phyloP scores from a whole-genome alignment of 2,797 vertebrate species.

The Triplophysa yarkandensis region DNA sequence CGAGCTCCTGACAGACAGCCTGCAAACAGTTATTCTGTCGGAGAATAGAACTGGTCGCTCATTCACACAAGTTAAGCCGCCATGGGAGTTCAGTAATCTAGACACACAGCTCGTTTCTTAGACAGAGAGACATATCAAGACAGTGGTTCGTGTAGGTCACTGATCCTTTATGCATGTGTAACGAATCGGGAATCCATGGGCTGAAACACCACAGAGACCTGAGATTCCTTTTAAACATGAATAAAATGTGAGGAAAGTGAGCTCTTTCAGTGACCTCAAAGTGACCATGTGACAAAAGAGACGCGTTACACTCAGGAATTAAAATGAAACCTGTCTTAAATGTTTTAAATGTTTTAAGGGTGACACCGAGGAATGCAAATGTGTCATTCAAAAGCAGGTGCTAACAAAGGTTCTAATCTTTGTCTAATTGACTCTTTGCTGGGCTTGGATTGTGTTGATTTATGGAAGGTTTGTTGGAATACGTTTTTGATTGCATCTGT shows the following conservation, averaged over 20 bases:
- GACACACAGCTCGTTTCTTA: background rate
- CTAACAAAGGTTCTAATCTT: background rate
- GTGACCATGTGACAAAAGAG: background rate
- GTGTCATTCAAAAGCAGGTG: background rate
- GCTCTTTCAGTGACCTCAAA: constrained; percentile 3
- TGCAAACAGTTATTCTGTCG: background rate
- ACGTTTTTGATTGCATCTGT: background rate
- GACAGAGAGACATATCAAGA: constrained; percentile 39
- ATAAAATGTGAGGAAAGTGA: constrained; percentile 9
- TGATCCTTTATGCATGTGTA: constrained; percentile 27
- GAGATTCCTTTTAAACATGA: constrained; percentile 7
- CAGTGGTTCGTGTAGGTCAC: constrained; percentile 72
- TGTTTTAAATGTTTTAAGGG: background rate
- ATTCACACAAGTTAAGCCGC: background rate
- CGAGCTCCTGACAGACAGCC: background rate
- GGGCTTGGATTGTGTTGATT: background rate
- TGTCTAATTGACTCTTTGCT: background rate
- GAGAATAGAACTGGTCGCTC: background rate
- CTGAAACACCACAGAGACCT: constrained; percentile 10
- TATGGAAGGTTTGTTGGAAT: background rate
- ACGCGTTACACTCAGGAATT: background rate
- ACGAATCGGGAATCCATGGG: constrained; percentile 13
- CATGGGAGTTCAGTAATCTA: constrained; percentile 7
- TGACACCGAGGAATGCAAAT: background rate
- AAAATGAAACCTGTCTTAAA: background rate